Evolutionary conservation across 2,888 invertebrate species (phyloP), one percentile per base, ranked within the genome.

Genomic region (Conus canariensis): DNA sequence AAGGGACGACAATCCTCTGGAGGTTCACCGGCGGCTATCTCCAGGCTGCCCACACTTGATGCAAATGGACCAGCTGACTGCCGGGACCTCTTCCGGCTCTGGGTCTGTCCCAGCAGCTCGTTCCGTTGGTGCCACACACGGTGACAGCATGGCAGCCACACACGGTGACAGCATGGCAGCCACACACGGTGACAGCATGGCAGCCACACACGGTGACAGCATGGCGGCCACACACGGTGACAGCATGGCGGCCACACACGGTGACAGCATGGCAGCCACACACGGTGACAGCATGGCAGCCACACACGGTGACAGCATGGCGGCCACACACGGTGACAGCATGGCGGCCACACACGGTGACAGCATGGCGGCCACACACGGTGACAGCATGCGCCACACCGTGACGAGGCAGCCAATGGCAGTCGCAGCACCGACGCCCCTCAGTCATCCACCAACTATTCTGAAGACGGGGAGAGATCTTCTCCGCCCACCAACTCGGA

Each of bases 11-110:
- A 74, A 85, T 22, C 89, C 89, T 6, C 14, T 89, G 74, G 85
- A 67, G 14, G 67, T 89, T 22, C 89, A 89, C 60, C 83, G 89
- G 10, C 70, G 85, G 9, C 64, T 89, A 58, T 89, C 89, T 12
- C 89, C 89, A 10, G 19, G 59, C 22, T 89, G 89, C n/a, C 25
- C 30, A 6, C 89, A 89, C 77, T 10, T 89, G 77, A 7, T 12
- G 25, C 58, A 85, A 22, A 58, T 14, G 14, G 85, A 30, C 10
- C 59, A 60, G 70, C 0, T 19, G 67, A 16, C 85, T 19, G 64
- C 64, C 25, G 77, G 2, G 74, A n/a, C 30, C 9, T 30, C 30
- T 14, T 10, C 30, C 30, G 1, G 19, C 2, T 58, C n/a, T 83
- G 77, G 16, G 8, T 8, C 30, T 30, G 77, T 45, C 30, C 0